Conservation (phyloP, 2,113 vertebrate species). For the Psephotus haematonotus region DNA sequence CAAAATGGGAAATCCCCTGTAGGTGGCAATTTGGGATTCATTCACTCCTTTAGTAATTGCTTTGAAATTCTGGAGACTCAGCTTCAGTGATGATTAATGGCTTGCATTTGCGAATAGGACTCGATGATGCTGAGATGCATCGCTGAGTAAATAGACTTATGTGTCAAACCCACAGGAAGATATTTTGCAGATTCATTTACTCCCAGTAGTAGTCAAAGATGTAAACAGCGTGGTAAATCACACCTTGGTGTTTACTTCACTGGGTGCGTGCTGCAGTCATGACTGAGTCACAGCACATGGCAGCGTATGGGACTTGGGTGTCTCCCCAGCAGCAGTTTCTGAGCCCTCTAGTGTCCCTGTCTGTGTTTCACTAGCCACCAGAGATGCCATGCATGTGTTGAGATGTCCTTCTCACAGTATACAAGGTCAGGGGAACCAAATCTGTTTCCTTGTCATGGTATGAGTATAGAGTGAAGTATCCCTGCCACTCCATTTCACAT, state of each 20-base stretch:
- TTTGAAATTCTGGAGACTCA: not conserved
- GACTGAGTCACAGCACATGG: fast-evolving
- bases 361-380: not conserved
- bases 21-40: not conserved
- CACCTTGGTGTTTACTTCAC: not conserved
- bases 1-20: not conserved
- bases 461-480: fast-evolving
- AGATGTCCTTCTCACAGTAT: not conserved
- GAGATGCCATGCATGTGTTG: fast-evolving
- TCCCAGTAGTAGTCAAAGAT: not conserved
- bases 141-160: fast-evolving
- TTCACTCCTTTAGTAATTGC: not conserved
- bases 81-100: not conserved
- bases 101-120: not conserved
- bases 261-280: fast-evolving
- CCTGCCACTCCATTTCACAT: fast-evolving
- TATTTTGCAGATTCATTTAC: not conserved
- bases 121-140: not conserved
- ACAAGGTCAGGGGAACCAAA: fast-evolving
- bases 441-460: not conserved
- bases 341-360: conserved; percentile 22
- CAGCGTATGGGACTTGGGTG: fast-evolving
- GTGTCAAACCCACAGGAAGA: not conserved
- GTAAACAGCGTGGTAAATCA: not conserved
- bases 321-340: not conserved